These are phyloP conservation scores for Schizopygopsis malacanthus DNA, from an alignment of 2,797 vertebrate species.

Conservation along the genomic window DNA sequence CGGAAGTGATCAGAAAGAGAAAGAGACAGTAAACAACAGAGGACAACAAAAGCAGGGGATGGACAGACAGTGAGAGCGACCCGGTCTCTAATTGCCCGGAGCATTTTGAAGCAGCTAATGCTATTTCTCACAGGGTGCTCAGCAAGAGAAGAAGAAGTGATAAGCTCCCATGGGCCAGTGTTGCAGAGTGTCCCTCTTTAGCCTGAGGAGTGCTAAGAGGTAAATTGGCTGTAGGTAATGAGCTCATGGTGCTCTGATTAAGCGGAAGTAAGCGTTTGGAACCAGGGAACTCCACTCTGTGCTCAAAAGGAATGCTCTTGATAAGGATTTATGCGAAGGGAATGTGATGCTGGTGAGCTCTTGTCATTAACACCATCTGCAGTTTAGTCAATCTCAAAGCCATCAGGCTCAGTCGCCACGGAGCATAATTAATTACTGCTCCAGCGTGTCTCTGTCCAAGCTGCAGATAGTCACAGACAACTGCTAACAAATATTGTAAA, in stretches of 20 bases:
- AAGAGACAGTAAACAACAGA: constrained; percentile 7
- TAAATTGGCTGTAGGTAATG: constrained; percentile 60
- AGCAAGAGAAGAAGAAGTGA: constrained; percentile 54
- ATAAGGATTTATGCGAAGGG: constrained; percentile 55
- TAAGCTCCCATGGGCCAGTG: constrained; percentile 54
- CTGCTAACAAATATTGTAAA: not conserved
- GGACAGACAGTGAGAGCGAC: constrained; percentile 35
- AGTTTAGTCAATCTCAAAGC: constrained; percentile 59
- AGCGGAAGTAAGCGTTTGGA: constrained; percentile 44
- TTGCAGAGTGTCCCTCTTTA: constrained; percentile 56
- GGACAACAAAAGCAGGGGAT: not conserved
- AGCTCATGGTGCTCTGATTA: constrained; percentile 61
- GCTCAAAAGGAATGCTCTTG: constrained; percentile 52
- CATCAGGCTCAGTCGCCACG: constrained; percentile 38
- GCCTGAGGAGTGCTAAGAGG: constrained; percentile 37
- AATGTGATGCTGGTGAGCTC: constrained; percentile 36
- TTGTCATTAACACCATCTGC: constrained; percentile 59
- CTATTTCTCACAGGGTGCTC: constrained; percentile 47
- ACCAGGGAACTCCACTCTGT: constrained; percentile 58
- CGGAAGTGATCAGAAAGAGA: not conserved
- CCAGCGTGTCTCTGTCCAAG: not conserved
- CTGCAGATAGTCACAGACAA: not conserved
- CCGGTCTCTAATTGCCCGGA: constrained; percentile 51
- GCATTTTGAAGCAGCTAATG: constrained; percentile 48
- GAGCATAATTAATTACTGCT: constrained; percentile 50